phyloP scores from a whole-genome alignment of 2,113 vertebrate species.

The Mastomys natalensis region DNA sequence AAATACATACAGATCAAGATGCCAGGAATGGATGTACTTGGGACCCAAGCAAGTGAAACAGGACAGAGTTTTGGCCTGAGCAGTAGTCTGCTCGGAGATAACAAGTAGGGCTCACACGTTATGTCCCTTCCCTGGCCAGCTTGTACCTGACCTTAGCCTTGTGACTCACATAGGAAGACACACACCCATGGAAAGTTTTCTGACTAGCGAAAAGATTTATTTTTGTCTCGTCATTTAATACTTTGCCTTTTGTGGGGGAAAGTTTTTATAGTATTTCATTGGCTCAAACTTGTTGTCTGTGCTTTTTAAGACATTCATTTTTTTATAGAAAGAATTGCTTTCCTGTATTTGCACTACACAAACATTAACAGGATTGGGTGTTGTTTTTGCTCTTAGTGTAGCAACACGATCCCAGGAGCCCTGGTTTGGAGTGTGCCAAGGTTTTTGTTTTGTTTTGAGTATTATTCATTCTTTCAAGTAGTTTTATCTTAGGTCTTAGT shows the following conservation, averaged over 20 bases:
- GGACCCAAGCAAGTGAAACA: too few relatives aligned
- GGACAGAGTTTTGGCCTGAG: not conserved
- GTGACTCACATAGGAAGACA: conserved; percentile 51
- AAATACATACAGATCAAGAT: not conserved
- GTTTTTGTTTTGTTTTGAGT: conserved; percentile 40
- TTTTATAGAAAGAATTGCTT: conserved; percentile 24
- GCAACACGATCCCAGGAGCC: conserved; percentile 24
- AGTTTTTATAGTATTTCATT: conserved; percentile 19
- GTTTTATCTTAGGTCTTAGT: conserved; percentile 69
- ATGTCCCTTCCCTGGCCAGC: not conserved
- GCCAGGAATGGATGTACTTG: not conserved
- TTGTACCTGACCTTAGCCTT: conserved; percentile 58
- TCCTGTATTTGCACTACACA: conserved; percentile 56
- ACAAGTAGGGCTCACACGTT: not conserved
- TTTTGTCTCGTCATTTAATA: conserved; percentile 67
- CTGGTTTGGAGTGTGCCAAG: conserved; percentile 32
- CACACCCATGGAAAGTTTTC: conserved; percentile 54
- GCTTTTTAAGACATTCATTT: not conserved
- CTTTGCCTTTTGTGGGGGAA: conserved; percentile 43
- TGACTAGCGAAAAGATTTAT: conserved; percentile 51
- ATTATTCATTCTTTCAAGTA: conserved; percentile 62
- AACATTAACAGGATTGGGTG: not conserved
- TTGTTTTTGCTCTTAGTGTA: conserved; percentile 55
- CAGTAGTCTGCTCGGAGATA: not conserved
- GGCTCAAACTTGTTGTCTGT: not conserved